Evolutionary conservation across 1,140 invertebrate genomes (phyloP).

Genomic region (Zaprionus kolodkinae): DNA sequence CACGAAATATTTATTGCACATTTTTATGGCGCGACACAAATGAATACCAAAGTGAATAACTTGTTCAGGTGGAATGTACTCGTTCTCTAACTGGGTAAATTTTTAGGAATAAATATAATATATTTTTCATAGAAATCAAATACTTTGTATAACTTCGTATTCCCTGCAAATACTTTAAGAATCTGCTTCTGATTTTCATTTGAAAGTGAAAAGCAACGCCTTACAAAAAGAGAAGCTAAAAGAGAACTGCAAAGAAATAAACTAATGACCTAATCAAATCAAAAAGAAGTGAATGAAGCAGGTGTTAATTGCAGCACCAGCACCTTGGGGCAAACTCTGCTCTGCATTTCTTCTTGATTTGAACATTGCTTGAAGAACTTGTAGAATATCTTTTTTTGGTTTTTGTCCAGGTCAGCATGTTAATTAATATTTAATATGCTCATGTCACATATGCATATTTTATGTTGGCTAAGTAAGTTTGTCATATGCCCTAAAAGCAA

Average conservation of each 20-base stretch:
- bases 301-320: not conserved
- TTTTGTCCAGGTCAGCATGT: not conserved
- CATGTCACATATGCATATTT: constrained; percentile 42
- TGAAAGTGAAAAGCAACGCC: too few species aligned
- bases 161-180: too few species aligned
- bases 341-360: not conserved
- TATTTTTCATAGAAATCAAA: too few species aligned
- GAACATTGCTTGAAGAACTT: not conserved
- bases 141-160: too few species aligned
- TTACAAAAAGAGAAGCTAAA: too few species aligned
- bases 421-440: constrained; percentile 40
- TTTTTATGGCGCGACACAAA: constrained; percentile 7
- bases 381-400: not conserved
- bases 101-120: too few species aligned
- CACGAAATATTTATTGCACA: constrained; percentile 7
- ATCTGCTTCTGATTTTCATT: too few species aligned
- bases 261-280: not conserved
- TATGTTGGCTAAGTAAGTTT: constrained; percentile 44
- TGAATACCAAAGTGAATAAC: not conserved
- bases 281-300: not conserved
- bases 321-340: not conserved
- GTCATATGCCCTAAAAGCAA: constrained; percentile 39
- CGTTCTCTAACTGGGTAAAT: not conserved
- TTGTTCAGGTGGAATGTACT: not conserved
- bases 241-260: too few species aligned